Base-by-base conservation (phyloP, 2,113 vertebrate species). In the Cyanoliseus patagonus region DNA sequence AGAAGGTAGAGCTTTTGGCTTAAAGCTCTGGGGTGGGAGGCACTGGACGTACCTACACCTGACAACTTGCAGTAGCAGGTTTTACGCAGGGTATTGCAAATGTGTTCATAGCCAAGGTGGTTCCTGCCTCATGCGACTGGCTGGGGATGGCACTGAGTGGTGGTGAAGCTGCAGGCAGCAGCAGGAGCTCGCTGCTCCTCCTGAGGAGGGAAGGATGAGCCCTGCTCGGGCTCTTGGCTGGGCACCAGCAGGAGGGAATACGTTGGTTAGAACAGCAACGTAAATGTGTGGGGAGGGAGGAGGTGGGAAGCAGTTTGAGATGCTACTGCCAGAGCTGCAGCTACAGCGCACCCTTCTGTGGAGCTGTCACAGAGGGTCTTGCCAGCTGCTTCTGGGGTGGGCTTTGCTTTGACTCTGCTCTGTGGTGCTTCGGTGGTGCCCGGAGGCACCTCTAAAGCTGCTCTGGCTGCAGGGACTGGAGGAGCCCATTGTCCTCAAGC, bases 251-350 rank as follows among this genome's bases (percentile, higher is more conserved):
- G 44, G 47, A 95, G 62, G 39, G 83, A 86, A 47, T 94, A 57
- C 73, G 52, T 94, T 91, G 77, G 62, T 95, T 92, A 76, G 69
- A 89, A 75, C 33, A 84, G 51, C 46, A 75, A 19, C 27, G 3
- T 46, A 75, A 84, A 68, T 0, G 33, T 76, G 83, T 95, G 94
- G 91, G 92, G 94, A 94, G 47, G 83, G 82, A 87, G 92, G 92
- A 92, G 94, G 77, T 97, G 83, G 81, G 78, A 91, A 61, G 76
- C 64, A 87, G 20, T 85, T 63, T 82, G 81, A 84, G 91, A 91
- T 95, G 91, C 39, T 87, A 22, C 77, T 82, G 91, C 64, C 62
- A 33, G 30, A 87, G 69, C 62, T 94, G 73, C 37, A 86, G 41
- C 74, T 63, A 20, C 47, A 80, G 39, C 12, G 23, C 59, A 39